A percentile compares a stretch with the other conserved stretches of the same genome.
Conservation (phyloP, 2,113 vertebrate genomes). For the Chinchilla lanigera region DNA sequence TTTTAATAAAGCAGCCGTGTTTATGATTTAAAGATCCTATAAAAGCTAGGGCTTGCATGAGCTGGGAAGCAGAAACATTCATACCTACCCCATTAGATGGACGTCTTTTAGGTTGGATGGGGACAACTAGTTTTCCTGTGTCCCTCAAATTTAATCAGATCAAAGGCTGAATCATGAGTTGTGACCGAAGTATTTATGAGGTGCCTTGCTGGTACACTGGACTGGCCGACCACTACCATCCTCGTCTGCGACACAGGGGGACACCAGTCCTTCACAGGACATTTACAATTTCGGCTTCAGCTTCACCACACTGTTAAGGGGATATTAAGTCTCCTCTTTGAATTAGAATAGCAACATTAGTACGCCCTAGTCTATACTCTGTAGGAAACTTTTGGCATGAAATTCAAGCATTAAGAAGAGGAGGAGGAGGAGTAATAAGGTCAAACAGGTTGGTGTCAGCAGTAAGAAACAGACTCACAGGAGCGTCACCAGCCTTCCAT, state of each 20-base stretch:
- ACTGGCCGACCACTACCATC: not conserved
- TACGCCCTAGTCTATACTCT: not conserved
- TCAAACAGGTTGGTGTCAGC: not conserved
- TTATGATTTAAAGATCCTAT: conserved; percentile 15
- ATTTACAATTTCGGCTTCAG: not conserved
- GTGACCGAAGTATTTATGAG: conserved; percentile 28
- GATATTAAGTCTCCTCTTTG: conserved; percentile 10
- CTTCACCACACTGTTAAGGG: not conserved
- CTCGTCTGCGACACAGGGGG: not conserved
- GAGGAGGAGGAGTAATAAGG: not conserved
- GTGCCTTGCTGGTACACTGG: not conserved
- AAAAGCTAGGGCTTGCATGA: not conserved
- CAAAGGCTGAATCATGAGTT: conserved; percentile 38
- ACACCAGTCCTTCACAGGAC: not conserved
- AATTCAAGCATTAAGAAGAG: conserved; percentile 41
- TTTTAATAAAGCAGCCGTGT: not conserved
- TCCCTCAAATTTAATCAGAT: conserved; percentile 45
- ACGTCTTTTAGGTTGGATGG: not conserved
- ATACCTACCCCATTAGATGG: not conserved
- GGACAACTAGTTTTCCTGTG: not conserved
- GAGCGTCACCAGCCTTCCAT: not conserved
- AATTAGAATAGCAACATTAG: not conserved
- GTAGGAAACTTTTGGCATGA: conserved; percentile 71
- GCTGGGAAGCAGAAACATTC: not conserved
- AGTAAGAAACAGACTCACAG: not conserved